These are phyloP conservation scores for Melanotaenia parkinsoni DNA, from an alignment of 2,797 vertebrate species.

Conservation along the genomic window DNA sequence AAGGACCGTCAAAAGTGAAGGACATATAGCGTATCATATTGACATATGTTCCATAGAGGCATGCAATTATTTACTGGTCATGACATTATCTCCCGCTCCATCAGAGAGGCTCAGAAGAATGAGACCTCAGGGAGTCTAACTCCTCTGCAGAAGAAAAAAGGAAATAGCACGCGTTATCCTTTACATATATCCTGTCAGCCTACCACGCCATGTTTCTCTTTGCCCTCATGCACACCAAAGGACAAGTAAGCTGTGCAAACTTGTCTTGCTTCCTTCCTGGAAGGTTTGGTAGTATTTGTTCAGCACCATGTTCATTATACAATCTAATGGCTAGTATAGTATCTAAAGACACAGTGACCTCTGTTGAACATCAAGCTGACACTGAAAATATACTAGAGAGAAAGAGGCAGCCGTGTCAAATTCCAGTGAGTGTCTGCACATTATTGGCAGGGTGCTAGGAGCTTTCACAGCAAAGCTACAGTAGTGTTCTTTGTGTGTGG, in stretches of 20 bases:
- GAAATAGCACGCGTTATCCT: slow-evolving; percentile 87
- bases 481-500: slow-evolving; percentile 44
- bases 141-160: slow-evolving; percentile 72
- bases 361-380: slow-evolving; percentile 73
- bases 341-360: slow-evolving; percentile 74
- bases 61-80: slow-evolving; percentile 89
- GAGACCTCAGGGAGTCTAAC: slow-evolving; percentile 82
- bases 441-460: slow-evolving; percentile 25
- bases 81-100: slow-evolving; percentile 89
- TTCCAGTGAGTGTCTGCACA: slow-evolving; percentile 46
- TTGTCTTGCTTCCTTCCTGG: slow-evolving; percentile 51
- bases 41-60: slow-evolving; percentile 86
- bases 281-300: slow-evolving; percentile 69
- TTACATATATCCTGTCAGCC: slow-evolving; percentile 72
- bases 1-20: slow-evolving; percentile 83
- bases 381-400: slow-evolving; percentile 61
- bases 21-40: slow-evolving; percentile 84
- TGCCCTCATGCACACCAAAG: slow-evolving; percentile 81
- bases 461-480: slow-evolving; percentile 55
- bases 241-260: slow-evolving; percentile 74
- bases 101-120: slow-evolving; percentile 85
- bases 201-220: slow-evolving; percentile 73
- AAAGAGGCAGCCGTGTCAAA: slow-evolving; percentile 66
- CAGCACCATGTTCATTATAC: slow-evolving; percentile 73
- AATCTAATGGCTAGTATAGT: slow-evolving; percentile 66